Evolutionary conservation across 1,140 invertebrate genomes (phyloP), one percentile per base, ranked within the genome.

Genomic region (Nebria ingens): DNA sequence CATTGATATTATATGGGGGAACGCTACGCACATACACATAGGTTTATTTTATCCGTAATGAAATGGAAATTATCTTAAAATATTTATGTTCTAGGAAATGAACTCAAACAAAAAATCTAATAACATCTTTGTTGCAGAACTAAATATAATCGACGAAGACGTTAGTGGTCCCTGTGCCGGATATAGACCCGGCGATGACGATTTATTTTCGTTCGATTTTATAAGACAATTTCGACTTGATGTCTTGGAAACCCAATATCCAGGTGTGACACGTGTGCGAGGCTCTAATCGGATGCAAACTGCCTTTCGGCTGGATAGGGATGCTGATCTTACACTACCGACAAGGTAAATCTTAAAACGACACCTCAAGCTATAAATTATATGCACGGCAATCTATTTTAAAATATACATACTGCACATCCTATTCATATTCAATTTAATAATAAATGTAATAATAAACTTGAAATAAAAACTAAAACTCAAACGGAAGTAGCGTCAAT

Each of bases 171-270:
- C 84, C 0, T 88, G 86, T 60, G 78, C 79, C 0, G 73, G 79
- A 22, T 79, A 79, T 59, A 77, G 77, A 61, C 79, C 79, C 1
- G 85, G 84, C 6, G 84, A 89, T 62, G 82, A 86, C 57, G 87
- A 89, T 70, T 75, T 88, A 13, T 82, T 86, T 61, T 82, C 80
- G 0, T 86, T 86, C 60, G 88, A 92, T 68, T 81, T 91, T 23
- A 89, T 92, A 54, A 77, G 84, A 23, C 81, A 83, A 58, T 87
- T 85, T 65, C 73, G 77, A 40, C 67, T 91, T 58, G 88, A 91
- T 65, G 64, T 80, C 11, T 63, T 79, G 2, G 77, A 82, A 50
- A 72, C 76, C 0, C 73, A 76, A 58, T 76, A 78, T 59, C 76
- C 79, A 0, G 84, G 84, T 0, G 76, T 91, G 0, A 78, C 78